Evolutionary conservation across 2,113 vertebrate genomes (phyloP).

Genomic region (Chionomys nivalis): DNA sequence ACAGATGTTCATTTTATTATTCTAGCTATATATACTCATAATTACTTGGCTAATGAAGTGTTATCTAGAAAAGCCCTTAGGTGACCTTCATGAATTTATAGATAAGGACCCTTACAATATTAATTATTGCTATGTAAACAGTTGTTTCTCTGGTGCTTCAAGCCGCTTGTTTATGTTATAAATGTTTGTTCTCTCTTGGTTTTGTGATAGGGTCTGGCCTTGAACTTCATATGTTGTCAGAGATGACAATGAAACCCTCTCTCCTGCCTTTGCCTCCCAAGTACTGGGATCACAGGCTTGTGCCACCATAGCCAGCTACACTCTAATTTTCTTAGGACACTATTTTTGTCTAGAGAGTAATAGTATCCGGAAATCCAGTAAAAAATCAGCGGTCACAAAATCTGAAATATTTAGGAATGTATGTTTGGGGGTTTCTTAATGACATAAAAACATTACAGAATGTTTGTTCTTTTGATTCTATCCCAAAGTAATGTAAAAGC

Average conservation of each 20-base stretch:
- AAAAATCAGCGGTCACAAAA: too few species aligned
- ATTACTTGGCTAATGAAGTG: slow-evolving; percentile 64
- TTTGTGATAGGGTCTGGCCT: not conserved
- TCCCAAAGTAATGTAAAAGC: slow-evolving; percentile 16
- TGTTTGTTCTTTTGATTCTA: slow-evolving; percentile 21
- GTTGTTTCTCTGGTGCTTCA: slow-evolving; percentile 50
- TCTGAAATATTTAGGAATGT: not conserved
- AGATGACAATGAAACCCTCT: not conserved
- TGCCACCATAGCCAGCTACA: not conserved
- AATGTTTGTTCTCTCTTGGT: not conserved
- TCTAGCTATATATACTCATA: slow-evolving; percentile 40
- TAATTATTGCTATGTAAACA: slow-evolving; percentile 66
- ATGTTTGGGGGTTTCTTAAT: slow-evolving; percentile 37
- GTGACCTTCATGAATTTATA: slow-evolving; percentile 67
- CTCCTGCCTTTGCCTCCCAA: not conserved
- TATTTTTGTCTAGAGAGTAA: slow-evolving; percentile 39
- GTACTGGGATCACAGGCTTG: not conserved
- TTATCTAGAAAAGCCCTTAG: slow-evolving; percentile 69
- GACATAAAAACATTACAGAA: slow-evolving; percentile 11
- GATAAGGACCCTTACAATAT: slow-evolving; percentile 66
- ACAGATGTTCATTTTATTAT: slow-evolving; percentile 66
- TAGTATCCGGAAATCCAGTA: too few species aligned
- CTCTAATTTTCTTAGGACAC: slow-evolving; percentile 59
- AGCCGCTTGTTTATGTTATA: slow-evolving; percentile 54
- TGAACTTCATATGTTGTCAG: not conserved